Conservation (phyloP, 2,113 vertebrate species). For the Ovis aries region ARS-UI_Ramb_v3.0 NC_056057.1:49583501-49584000, state of each 20-base stretch:
- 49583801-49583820: not conserved
- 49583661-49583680: not conserved
- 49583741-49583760: not conserved
- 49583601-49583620: not conserved
- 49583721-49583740: not conserved
- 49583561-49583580: not conserved
- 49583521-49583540: not conserved
- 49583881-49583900: not conserved
- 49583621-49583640: not conserved
- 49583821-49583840: not conserved
- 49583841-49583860: not conserved
- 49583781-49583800: not conserved
- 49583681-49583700: not conserved
- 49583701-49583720: not conserved
- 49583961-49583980: not conserved
- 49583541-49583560: not conserved
- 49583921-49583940: not conserved
- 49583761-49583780: not conserved
- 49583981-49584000: not conserved
- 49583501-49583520: not conserved
- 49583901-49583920: not conserved
- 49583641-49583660: not conserved
- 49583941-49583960: not conserved
- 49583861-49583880: not conserved
- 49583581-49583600: not conserved